Evolutionary conservation across 2,113 vertebrate genomes (phyloP).

Genomic region (Strix uralensis): DNA sequence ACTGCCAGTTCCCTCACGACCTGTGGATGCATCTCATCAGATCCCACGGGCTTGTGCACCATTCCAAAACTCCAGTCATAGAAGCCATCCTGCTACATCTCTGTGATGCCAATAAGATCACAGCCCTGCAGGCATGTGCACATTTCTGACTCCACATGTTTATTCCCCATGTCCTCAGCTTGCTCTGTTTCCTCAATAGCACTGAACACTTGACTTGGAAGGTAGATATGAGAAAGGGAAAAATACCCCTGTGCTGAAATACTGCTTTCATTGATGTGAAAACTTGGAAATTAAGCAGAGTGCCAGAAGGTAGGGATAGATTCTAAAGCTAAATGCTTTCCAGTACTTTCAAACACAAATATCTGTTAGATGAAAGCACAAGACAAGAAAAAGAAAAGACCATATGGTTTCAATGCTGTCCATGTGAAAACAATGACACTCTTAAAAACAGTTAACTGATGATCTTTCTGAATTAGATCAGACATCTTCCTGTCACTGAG

Average conservation of each 20-base stretch:
- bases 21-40: too few relatives aligned
- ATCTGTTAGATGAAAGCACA: constrained; percentile 69
- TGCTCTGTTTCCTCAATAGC: background rate
- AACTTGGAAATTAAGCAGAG: constrained; percentile 61
- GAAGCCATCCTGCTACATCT: too few relatives aligned
- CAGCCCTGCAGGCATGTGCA: too few relatives aligned
- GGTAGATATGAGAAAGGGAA: background rate
- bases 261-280: constrained; percentile 51
- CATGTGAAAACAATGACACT: constrained; percentile 64
- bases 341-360: constrained; percentile 69
- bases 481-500: constrained; percentile 53
- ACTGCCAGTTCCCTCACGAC: too few relatives aligned
- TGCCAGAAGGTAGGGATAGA: constrained; percentile 65
- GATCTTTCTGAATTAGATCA: constrained; percentile 52
- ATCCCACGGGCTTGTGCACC: too few relatives aligned
- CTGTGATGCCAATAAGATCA: too few relatives aligned
- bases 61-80: too few relatives aligned
- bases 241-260: background rate
- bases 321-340: constrained; percentile 66
- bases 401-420: constrained; percentile 69
- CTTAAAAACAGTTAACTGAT: constrained; percentile 59
- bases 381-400: constrained; percentile 60
- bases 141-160: too few relatives aligned
- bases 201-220: constrained; percentile 21
- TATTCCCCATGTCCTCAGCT: background rate